Percentiles rank a stretch among this genome's conserved stretches.
phyloP scores from a whole-genome alignment of 2,888 invertebrate species.

The Ashinkailepas kermadecensis region DNA sequence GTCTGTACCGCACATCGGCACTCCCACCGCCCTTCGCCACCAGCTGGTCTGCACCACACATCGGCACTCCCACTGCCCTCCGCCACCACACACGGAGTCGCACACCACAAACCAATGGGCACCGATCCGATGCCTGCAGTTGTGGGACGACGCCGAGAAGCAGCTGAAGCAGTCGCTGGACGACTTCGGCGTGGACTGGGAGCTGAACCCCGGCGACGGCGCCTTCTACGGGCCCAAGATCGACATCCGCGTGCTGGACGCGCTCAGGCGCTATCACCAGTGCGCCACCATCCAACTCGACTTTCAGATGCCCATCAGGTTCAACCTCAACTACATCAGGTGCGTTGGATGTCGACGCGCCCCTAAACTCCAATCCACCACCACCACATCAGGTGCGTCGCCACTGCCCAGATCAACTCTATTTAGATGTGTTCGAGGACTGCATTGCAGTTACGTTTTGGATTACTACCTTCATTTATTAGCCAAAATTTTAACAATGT shows the following conservation, averaged over 20 bases:
- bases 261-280: slow-evolving; percentile 78
- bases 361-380: too few relatives aligned
- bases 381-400: slow-evolving; percentile 51
- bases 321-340: slow-evolving; percentile 53
- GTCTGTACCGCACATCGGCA: too few relatives aligned
- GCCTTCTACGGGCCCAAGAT: slow-evolving; percentile 99
- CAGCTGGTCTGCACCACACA: too few relatives aligned
- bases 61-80: too few relatives aligned
- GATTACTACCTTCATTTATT: too few relatives aligned
- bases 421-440: too few relatives aligned
- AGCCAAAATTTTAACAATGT: too few relatives aligned
- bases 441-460: too few relatives aligned
- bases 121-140: slow-evolving; percentile 34
- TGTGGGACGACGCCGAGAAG: slow-evolving; percentile 92
- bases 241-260: slow-evolving; percentile 93
- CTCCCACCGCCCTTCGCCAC: too few relatives aligned
- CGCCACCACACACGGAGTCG: too few relatives aligned
- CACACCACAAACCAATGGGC: too few relatives aligned
- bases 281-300: slow-evolving; percentile 98
- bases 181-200: slow-evolving; percentile 79
- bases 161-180: slow-evolving; percentile 77
- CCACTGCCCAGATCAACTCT: too few relatives aligned
- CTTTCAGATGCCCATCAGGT: slow-evolving; percentile 86
- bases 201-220: slow-evolving; percentile 88
- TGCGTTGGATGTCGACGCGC: slow-evolving; percentile 42